Conservation (phyloP, 2,113 vertebrate species). For the Ceratotherium simum region DNA sequence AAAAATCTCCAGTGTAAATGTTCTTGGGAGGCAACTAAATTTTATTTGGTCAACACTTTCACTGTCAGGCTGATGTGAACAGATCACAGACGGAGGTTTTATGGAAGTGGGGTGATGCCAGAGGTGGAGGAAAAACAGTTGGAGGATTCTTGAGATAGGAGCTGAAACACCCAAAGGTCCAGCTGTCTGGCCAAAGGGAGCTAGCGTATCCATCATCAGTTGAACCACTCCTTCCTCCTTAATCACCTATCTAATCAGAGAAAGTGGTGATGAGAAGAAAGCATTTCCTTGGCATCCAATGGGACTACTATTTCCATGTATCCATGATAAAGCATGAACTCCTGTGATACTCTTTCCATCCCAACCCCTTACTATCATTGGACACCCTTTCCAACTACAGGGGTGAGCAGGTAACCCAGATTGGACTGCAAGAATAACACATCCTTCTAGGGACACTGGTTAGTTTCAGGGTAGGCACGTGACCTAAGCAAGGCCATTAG, state of each 20-base stretch:
- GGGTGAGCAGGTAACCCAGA: background rate
- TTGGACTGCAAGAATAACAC: background rate
- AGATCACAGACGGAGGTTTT: background rate
- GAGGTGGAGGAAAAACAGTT: background rate
- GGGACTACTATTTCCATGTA: background rate
- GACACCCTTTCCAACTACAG: background rate
- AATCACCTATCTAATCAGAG: background rate
- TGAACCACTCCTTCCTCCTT: background rate
- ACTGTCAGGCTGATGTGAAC: background rate
- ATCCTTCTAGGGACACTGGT: background rate
- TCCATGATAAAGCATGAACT: background rate
- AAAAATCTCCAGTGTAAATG: background rate
- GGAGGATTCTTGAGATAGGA: background rate
- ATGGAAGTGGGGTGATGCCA: background rate
- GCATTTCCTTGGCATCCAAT: background rate
- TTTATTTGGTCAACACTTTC: background rate
- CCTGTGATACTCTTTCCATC: background rate
- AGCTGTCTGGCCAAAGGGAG: background rate
- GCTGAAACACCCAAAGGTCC: background rate
- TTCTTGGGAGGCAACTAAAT: constrained; percentile 34
- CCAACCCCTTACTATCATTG: background rate
- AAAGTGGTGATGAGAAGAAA: background rate
- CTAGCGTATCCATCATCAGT: background rate
- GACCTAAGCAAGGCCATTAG: background rate
- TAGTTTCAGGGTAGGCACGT: background rate